A percentile compares a stretch with the other conserved stretches of the same genome.
phyloP scores from a whole-genome alignment of 92 coral and sea anemone species.

The Parazoanthus atlanticus region DNA sequence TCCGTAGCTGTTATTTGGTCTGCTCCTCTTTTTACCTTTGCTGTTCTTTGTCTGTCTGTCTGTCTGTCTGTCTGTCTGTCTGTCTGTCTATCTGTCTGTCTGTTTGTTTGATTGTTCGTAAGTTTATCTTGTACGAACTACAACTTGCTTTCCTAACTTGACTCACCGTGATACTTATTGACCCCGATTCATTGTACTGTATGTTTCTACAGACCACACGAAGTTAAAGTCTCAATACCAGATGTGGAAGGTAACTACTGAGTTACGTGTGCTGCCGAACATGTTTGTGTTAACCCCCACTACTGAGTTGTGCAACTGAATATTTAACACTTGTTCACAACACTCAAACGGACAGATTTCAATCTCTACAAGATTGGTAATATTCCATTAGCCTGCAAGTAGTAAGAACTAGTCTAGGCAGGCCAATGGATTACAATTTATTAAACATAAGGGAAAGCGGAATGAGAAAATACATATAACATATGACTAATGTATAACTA shows the following conservation, averaged over 20 bases:
- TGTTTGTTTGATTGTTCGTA: not conserved
- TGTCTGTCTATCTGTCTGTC: not conserved
- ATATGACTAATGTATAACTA: too few relatives aligned
- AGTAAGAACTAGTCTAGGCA: too few relatives aligned
- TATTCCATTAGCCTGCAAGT: too few relatives aligned
- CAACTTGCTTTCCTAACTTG: too few relatives aligned
- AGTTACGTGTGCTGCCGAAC: not conserved
- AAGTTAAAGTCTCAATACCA: constrained; percentile 75
- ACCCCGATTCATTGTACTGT: not conserved
- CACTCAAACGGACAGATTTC: too few relatives aligned
- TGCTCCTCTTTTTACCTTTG: not conserved
- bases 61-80: not conserved
- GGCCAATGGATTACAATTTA: too few relatives aligned
- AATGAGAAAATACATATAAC: too few relatives aligned
- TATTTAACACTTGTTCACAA: not conserved
- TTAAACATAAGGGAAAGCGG: too few relatives aligned
- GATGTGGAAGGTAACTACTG: constrained; percentile 68
- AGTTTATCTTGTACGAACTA: not conserved
- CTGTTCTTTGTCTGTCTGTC: too few relatives aligned
- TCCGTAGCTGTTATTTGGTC: too few relatives aligned
- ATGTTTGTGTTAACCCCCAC: not conserved
- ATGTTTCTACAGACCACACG: constrained; percentile 52
- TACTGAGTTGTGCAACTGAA: not conserved
- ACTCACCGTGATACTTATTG: too few relatives aligned
- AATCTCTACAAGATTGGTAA: too few relatives aligned